Evolutionary conservation across 2,113 vertebrate species (phyloP), one percentile per base, ranked within the genome.

Genomic region (Ornithorhynchus anatinus): DNA sequence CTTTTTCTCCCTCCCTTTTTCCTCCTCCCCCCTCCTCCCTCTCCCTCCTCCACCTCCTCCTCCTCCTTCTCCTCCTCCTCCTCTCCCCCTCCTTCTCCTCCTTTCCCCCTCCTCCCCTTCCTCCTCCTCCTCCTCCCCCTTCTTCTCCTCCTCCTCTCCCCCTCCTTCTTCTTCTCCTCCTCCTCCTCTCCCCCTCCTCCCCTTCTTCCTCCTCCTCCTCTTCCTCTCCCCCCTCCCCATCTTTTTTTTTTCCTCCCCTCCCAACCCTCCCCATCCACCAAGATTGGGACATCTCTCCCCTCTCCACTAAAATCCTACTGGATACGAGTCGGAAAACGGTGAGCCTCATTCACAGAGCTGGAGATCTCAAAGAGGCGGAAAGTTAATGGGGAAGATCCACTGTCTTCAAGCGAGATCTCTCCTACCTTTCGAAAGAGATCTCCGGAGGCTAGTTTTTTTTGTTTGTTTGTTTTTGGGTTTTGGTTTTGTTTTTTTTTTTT

Each of bases 251-350:
- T 35, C 19, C 44, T 32, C 44, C 59, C 45, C 53, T 56, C 57
- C 66, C 53, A 31, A 35, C 64, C 39, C 64, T 54, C 65, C 70
- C 54, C 61, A 77, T 33, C 73, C 84, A 75, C 72, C 87, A 84
- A 87, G 84, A 68, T 85, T 86, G 84, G 89, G 88, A 81, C 88
- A 86, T 88, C 80, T 77, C 87, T 90, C 88, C 84, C 88, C 86
- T 87, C 88, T 85, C 83, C 84, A 84, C 88, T 86, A 88, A n/a
- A 89, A 89, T 90, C 87, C 89, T 89, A 89, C 89, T 81, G 87
- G 86, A 88, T 88, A 81, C 88, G 60, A 82, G 87, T 86, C 81
- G 85, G 89, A 86, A 89, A 89, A 72, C 86, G 79, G 84, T 81
- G 89, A 81, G 71, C 88, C 88, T 88, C 89, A 90, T 86, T 90